phyloP scores from a whole-genome alignment of 2,113 vertebrate species.

The Tychaedon coryphoeus region DNA sequence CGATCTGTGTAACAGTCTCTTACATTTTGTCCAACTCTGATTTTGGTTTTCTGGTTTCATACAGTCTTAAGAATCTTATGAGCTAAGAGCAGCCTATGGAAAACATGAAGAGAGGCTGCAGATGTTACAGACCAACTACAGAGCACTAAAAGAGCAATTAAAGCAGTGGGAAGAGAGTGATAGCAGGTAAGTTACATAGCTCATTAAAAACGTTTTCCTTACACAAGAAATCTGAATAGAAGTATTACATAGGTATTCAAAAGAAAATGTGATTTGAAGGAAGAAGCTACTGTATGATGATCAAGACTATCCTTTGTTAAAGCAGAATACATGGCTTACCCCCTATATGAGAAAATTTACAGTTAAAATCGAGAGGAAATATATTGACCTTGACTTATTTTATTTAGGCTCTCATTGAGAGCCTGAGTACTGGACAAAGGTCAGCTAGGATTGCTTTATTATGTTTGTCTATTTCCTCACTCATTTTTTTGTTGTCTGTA shows the following conservation, averaged over 20 bases:
- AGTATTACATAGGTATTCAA: conserved; percentile 32
- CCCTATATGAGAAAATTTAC: background rate
- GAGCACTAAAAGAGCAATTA: conserved; percentile 84
- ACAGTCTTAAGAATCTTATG: conserved; percentile 83
- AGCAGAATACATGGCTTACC: background rate
- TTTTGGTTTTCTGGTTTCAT: conserved; percentile 64
- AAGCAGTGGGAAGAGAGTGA: conserved; percentile 80
- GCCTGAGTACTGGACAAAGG: background rate
- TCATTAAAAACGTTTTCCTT: conserved; percentile 63
- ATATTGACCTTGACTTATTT: background rate
- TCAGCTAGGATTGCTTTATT: background rate
- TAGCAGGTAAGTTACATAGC: conserved; percentile 81
- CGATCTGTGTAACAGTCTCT: background rate
- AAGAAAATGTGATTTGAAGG: conserved; percentile 53
- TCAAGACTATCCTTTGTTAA: conserved; percentile 15
- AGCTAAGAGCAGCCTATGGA: conserved; percentile 83
- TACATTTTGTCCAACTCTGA: background rate
- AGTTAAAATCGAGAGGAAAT: background rate
- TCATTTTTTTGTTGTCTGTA: background rate
- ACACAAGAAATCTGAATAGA: conserved; percentile 52
- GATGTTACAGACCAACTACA: conserved; percentile 88
- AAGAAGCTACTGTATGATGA: background rate
- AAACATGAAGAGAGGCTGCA: conserved; percentile 80
- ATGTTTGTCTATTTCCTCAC: background rate
- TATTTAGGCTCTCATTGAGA: background rate